Percentiles rank a stretch among this genome's conserved stretches.
Evolutionary conservation across 2,888 invertebrate genomes (phyloP).

Genomic region (Plusia festucae): DNA sequence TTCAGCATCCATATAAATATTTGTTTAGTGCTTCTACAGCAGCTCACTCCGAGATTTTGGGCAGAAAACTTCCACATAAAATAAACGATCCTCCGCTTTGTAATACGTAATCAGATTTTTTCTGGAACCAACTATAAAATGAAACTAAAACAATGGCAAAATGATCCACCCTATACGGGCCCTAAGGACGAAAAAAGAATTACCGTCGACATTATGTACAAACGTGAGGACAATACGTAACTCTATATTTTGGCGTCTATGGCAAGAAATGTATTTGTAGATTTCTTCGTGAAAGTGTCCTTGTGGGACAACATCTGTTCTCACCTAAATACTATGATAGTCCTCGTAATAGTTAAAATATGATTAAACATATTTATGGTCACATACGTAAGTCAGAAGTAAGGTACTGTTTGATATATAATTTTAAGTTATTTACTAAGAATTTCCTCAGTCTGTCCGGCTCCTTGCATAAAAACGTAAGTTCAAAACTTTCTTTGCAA

Average conservation of each 20-base stretch:
- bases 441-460: no score
- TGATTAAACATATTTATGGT: no score
- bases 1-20: background rate
- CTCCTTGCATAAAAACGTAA: no score
- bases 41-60: background rate
- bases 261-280: constrained; percentile 1
- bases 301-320: background rate
- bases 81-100: background rate
- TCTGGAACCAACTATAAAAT: background rate
- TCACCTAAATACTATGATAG: background rate
- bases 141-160: constrained; percentile 22
- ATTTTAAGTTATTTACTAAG: no score
- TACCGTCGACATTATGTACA: constrained; percentile 42
- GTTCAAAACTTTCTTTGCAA: no score
- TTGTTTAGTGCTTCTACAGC: constrained; percentile 3
- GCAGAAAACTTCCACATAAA: background rate
- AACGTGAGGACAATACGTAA: constrained; percentile 43
- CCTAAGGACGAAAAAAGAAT: constrained; percentile 41
- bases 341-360: no score
- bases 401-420: no score
- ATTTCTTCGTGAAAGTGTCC: background rate
- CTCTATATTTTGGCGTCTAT: constrained; percentile 21
- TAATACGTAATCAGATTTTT: background rate
- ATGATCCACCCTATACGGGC: constrained; percentile 17
- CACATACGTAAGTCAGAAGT: no score